A percentile compares a stretch with the other conserved stretches of the same genome.
phyloP scores from a whole-genome alignment of 1,140 invertebrate genomes.

The Plodia interpunctella region DNA sequence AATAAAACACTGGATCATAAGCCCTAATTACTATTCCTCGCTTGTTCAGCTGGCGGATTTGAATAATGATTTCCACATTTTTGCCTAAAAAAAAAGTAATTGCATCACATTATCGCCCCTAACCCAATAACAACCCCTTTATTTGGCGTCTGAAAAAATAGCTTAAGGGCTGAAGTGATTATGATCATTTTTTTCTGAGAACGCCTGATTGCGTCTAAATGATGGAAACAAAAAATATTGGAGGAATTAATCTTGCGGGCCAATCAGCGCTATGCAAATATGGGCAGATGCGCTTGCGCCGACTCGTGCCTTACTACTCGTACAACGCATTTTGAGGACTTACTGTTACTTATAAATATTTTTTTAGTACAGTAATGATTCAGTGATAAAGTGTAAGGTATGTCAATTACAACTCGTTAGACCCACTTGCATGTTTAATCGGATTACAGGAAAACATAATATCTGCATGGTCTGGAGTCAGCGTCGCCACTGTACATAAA shows the following conservation, averaged over 20 bases:
- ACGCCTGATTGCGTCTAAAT: constrained; percentile 69
- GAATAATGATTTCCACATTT: constrained; percentile 68
- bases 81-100: constrained; percentile 66
- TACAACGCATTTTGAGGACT: constrained; percentile 3
- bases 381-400: too few species aligned
- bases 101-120: constrained; percentile 75
- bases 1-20: constrained; percentile 23
- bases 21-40: constrained; percentile 48
- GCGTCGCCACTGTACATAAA: too few species aligned
- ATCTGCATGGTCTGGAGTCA: too few species aligned
- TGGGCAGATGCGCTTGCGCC: constrained; percentile 58
- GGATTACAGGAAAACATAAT: too few species aligned
- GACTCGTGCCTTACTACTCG: constrained; percentile 42
- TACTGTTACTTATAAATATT: background rate
- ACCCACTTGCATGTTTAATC: too few species aligned
- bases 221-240: constrained; percentile 70
- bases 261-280: constrained; percentile 72
- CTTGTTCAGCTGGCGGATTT: constrained; percentile 71
- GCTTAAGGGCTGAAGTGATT: constrained; percentile 75
- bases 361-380: too few species aligned
- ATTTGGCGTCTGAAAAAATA: constrained; percentile 72
- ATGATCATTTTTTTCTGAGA: constrained; percentile 65
- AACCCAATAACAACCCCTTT: constrained; percentile 73
- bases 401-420: too few species aligned
- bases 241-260: constrained; percentile 66